phyloP scores from a whole-genome alignment of 2,113 vertebrate genomes.

The Dendropsophus ebraccatus region DNA sequence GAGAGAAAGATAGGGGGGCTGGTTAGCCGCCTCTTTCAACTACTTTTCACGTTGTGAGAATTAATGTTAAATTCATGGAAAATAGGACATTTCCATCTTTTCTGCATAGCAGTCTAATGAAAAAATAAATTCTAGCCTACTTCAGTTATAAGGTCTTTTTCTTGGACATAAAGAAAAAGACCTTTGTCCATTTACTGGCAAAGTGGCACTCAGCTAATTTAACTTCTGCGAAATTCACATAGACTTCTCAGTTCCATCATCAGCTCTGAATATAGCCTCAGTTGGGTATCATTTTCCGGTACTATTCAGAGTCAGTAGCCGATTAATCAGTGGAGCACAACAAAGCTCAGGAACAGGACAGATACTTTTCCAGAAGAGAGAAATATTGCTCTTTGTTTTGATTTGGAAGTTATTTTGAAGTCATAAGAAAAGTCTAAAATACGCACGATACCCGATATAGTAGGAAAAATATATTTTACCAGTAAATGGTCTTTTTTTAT shows the following conservation, averaged over 20 bases:
- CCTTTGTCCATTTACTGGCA: not conserved
- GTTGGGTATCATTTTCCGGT: slow-evolving; percentile 12
- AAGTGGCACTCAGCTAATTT: slow-evolving; percentile 12
- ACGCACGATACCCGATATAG: not conserved
- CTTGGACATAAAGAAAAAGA: slow-evolving; percentile 23
- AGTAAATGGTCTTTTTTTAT: too few relatives aligned
- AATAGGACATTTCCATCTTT: slow-evolving; percentile 67
- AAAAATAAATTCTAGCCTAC: slow-evolving; percentile 26
- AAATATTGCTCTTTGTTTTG: not conserved
- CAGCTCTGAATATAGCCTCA: not conserved
- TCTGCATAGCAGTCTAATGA: slow-evolving; percentile 49
- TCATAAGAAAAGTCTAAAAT: not conserved
- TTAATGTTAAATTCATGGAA: slow-evolving; percentile 69
- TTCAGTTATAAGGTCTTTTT: slow-evolving; percentile 9
- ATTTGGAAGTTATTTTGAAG: not conserved
- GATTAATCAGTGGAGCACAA: slow-evolving; percentile 5
- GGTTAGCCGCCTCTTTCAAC: slow-evolving; percentile 69
- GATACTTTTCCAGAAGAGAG: not conserved
- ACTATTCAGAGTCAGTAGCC: not conserved
- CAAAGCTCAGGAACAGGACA: not conserved
- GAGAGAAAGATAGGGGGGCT: slow-evolving; percentile 63
- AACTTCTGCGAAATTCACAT: not conserved
- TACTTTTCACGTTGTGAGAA: slow-evolving; percentile 71
- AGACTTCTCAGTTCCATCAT: not conserved
- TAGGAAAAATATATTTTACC: too few relatives aligned